Conservation (phyloP, 2,113 vertebrate genomes). For the Poicephalus gulielmi region DNA sequence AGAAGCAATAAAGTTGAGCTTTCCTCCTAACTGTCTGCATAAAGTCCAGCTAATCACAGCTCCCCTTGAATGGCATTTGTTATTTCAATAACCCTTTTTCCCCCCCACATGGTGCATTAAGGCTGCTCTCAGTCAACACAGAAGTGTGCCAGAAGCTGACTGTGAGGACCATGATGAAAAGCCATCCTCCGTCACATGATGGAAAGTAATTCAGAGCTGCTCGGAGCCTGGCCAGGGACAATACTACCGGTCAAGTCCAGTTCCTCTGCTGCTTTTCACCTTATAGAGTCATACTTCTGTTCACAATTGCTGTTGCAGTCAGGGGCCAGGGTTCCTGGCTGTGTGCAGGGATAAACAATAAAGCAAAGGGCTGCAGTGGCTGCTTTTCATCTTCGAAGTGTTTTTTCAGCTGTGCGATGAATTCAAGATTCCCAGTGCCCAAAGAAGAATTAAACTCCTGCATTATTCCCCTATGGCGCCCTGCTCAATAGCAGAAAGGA, state of each 20-base stretch:
- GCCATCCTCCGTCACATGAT: fast-evolving
- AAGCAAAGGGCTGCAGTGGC: neutral
- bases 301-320: neutral
- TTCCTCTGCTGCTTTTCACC: neutral
- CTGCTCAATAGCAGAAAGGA: neutral
- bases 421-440: neutral
- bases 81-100: neutral
- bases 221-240: neutral
- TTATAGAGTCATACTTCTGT: neutral
- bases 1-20: neutral
- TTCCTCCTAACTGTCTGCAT: neutral
- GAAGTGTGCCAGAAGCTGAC: neutral
- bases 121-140: neutral
- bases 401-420: neutral
- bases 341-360: neutral
- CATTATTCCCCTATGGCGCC: neutral
- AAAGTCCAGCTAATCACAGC: neutral
- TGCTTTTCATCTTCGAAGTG: neutral
- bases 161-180: neutral
- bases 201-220: neutral
- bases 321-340: neutral
- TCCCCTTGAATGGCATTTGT: neutral
- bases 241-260: neutral
- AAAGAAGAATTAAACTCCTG: neutral
- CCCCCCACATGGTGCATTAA: neutral